These are phyloP conservation scores for Rhinoraja longicauda DNA, from an alignment of 2,797 vertebrate genomes.

Conservation along the genomic window DNA sequence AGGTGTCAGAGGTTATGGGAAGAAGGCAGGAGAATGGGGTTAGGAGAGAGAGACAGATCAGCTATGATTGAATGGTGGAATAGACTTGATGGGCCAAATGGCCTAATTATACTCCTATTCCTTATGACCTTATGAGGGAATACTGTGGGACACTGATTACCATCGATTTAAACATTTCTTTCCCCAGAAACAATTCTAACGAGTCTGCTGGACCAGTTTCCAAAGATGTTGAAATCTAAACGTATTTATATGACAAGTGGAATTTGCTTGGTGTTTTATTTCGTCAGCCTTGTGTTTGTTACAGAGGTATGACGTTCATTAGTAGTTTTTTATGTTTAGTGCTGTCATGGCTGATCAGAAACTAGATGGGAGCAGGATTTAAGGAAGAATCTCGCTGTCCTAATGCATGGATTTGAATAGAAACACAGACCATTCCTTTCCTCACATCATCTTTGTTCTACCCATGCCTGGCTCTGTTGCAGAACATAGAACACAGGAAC, in stretches of 20 bases:
- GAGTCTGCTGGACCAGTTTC: conserved; percentile 75
- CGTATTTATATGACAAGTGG: conserved; percentile 59
- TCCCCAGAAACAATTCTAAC: conserved; percentile 79
- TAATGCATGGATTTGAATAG: no score
- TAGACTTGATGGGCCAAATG: no score
- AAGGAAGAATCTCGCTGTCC: background rate
- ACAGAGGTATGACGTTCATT: conserved; percentile 64
- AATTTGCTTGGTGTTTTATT: conserved; percentile 64
- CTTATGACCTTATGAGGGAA: no score
- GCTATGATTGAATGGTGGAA: no score
- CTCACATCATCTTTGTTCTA: no score
- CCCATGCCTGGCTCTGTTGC: no score
- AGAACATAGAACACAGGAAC: no score
- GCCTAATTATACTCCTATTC: no score
- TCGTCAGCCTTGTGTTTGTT: conserved; percentile 78
- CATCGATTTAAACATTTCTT: background rate
- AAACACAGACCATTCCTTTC: no score
- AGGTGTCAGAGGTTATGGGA: no score
- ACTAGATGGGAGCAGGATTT: background rate
- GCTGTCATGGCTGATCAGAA: background rate
- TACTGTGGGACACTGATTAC: background rate
- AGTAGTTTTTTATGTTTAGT: background rate
- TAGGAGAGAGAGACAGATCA: no score
- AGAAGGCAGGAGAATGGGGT: no score
- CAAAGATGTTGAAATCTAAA: conserved; percentile 62